Evolutionary conservation across 2,888 invertebrate species (phyloP).

Genomic region (Cheilosia soror): DNA sequence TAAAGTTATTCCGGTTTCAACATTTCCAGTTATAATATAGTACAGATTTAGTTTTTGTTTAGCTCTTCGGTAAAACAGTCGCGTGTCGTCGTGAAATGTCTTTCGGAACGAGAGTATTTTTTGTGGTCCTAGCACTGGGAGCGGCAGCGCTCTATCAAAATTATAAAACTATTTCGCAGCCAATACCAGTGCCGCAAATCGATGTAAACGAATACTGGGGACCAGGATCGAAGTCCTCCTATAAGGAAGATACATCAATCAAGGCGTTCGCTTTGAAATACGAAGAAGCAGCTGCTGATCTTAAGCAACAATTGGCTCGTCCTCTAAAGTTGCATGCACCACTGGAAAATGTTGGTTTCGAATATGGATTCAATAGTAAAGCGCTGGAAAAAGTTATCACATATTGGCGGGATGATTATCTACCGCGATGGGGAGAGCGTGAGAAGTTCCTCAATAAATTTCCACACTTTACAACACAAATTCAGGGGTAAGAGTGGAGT

Average conservation of each 20-base stretch:
- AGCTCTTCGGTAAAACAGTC: slow-evolving; percentile 25
- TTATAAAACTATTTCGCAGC: slow-evolving; percentile 78
- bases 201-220: slow-evolving; percentile 82
- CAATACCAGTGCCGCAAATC: slow-evolving; percentile 80
- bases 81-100: slow-evolving; percentile 60
- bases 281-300: slow-evolving; percentile 82
- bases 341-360: slow-evolving; percentile 88
- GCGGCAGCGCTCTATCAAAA: slow-evolving; percentile 80
- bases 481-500: slow-evolving; percentile 85
- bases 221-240: slow-evolving; percentile 78
- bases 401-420: slow-evolving; percentile 91
- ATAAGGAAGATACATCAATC: slow-evolving; percentile 80
- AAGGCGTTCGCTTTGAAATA: slow-evolving; percentile 79
- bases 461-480: slow-evolving; percentile 90
- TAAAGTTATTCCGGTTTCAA: slow-evolving; percentile 37
- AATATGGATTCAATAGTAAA: slow-evolving; percentile 92
- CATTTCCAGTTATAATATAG: slow-evolving; percentile 6
- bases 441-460: slow-evolving; percentile 89
- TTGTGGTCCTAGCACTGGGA: slow-evolving; percentile 78
- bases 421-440: slow-evolving; percentile 87
- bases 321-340: slow-evolving; percentile 85
- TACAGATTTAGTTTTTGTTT: slow-evolving; percentile 28
- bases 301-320: slow-evolving; percentile 86
- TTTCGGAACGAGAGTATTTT: slow-evolving; percentile 76
- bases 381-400: slow-evolving; percentile 88